phyloP scores from a whole-genome alignment of 2,888 invertebrate genomes.

The Polyommatus iphigenia region DNA sequence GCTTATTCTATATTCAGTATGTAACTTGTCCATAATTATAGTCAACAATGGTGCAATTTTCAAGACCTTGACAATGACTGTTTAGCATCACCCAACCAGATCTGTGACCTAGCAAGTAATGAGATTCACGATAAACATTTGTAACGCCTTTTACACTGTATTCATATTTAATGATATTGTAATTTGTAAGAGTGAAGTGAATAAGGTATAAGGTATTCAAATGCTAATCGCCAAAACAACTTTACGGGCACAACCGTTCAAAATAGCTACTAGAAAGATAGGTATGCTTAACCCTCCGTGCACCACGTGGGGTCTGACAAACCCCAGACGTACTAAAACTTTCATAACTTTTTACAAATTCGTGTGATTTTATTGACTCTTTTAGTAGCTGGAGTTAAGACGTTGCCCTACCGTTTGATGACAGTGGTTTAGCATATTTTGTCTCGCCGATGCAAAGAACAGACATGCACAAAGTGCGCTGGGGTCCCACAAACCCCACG shows the following conservation, averaged over 20 bases:
- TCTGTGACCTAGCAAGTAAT: conserved; percentile 7
- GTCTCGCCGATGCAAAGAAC: too few species aligned
- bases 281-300: too few species aligned
- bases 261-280: neutral
- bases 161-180: neutral
- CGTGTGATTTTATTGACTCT: too few species aligned
- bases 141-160: conserved; percentile 1
- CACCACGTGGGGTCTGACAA: too few species aligned
- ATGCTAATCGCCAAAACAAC: neutral
- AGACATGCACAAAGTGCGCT: too few species aligned
- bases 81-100: conserved; percentile 27
- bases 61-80: conserved; percentile 39
- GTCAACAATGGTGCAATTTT: conserved; percentile 31
- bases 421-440: too few species aligned
- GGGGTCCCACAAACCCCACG: too few species aligned
- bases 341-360: too few species aligned
- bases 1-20: conserved; percentile 27
- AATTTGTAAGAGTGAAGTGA: neutral
- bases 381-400: too few species aligned
- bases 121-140: neutral
- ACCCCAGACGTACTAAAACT: too few species aligned
- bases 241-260: neutral
- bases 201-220: neutral
- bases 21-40: conserved; percentile 34
- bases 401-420: too few species aligned